Conservation (phyloP, 2,888 invertebrate species). For the Sipha maydis region DNA sequence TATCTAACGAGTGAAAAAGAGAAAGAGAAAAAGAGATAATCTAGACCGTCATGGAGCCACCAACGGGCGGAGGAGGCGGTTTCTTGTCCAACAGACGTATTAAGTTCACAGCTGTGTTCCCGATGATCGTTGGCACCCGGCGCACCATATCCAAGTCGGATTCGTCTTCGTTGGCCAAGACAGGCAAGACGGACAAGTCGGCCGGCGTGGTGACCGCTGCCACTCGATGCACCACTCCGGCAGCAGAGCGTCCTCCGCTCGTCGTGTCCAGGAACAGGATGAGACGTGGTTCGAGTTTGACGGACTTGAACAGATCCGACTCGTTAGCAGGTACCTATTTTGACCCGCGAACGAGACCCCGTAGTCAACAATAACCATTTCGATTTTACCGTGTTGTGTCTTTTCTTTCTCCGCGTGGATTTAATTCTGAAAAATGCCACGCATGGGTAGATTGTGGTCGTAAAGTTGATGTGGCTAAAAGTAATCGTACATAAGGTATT, state of each 20-base stretch:
- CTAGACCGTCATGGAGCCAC: slow-evolving; percentile 14
- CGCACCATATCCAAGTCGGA: slow-evolving; percentile 41
- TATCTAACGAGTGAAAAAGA: not conserved
- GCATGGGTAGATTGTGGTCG: too few species aligned
- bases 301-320: slow-evolving; percentile 76
- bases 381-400: not conserved
- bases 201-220: slow-evolving; percentile 22
- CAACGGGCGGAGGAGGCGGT: slow-evolving; percentile 28
- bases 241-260: slow-evolving; percentile 65
- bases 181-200: slow-evolving; percentile 10
- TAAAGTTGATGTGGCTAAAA: too few species aligned
- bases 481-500: too few species aligned
- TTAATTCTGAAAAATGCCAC: too few species aligned
- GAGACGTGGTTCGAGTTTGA: slow-evolving; percentile 78
- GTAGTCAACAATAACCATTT: not conserved
- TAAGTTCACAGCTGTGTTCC: slow-evolving; percentile 54
- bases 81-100: slow-evolving; percentile 40
- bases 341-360: not conserved
- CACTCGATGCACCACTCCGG: slow-evolving; percentile 12
- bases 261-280: slow-evolving; percentile 68
- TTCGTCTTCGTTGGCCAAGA: slow-evolving; percentile 42
- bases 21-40: too few species aligned
- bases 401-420: not conserved
- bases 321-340: slow-evolving; percentile 65
- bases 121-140: slow-evolving; percentile 43